These are phyloP conservation scores for Lutjanus argentimaculatus DNA, from an alignment of 2,797 vertebrate genomes.

Conservation along the genomic window DNA sequence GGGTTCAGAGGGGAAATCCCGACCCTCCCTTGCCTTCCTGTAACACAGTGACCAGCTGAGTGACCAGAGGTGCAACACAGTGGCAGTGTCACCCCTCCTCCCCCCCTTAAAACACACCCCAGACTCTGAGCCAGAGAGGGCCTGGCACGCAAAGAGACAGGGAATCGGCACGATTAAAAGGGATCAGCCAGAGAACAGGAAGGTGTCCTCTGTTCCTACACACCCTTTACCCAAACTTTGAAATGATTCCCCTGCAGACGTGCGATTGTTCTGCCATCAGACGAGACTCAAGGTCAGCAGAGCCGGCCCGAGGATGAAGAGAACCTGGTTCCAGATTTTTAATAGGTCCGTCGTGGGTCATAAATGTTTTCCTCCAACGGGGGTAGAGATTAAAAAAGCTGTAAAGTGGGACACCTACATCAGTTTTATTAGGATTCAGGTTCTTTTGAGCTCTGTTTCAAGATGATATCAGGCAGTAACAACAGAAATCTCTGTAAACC, in stretches of 20 bases:
- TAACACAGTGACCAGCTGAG: constrained; percentile 49
- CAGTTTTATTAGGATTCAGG: not conserved
- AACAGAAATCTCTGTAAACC: constrained; percentile 1
- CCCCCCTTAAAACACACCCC: constrained; percentile 35
- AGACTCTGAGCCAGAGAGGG: constrained; percentile 49
- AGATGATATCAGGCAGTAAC: not conserved
- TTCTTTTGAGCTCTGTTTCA: not conserved
- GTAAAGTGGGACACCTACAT: not conserved
- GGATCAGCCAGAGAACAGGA: constrained; percentile 77
- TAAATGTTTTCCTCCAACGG: not conserved
- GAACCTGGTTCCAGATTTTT: constrained; percentile 9
- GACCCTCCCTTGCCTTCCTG: constrained; percentile 68
- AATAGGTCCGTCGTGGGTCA: not conserved
- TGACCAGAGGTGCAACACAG: constrained; percentile 47
- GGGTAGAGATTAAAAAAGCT: not conserved
- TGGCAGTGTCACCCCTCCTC: constrained; percentile 27
- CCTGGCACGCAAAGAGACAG: constrained; percentile 68
- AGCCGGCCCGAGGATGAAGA: not conserved
- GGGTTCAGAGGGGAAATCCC: constrained; percentile 67
- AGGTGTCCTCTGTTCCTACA: constrained; percentile 76
- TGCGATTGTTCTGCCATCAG: constrained; percentile 28
- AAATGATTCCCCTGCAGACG: constrained; percentile 48
- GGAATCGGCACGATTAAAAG: constrained; percentile 73
- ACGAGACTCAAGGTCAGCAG: constrained; percentile 27
- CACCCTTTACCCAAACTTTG: constrained; percentile 65